phyloP scores from a whole-genome alignment of 1,140 invertebrate genomes.

The Dreissena polymorpha region DNA sequence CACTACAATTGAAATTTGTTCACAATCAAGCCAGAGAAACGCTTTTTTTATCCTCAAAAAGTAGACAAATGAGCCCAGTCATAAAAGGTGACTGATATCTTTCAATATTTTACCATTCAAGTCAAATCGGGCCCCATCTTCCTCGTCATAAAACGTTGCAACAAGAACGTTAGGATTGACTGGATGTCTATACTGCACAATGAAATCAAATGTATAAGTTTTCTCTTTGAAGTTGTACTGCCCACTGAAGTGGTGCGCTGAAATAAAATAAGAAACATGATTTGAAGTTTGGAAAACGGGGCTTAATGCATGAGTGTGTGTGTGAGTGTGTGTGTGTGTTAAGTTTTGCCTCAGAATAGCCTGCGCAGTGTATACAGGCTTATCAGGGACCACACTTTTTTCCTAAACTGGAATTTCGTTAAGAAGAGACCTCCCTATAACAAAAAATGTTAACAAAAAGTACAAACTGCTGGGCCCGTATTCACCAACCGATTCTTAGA shows the following conservation, averaged over 20 bases:
- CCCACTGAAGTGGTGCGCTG: slow-evolving; percentile 32
- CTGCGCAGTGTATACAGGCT: no score
- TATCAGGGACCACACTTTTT: no score
- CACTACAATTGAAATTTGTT: not conserved
- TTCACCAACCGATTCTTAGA: no score
- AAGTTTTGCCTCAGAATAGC: no score
- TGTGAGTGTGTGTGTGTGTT: no score
- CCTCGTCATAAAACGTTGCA: slow-evolving; percentile 18
- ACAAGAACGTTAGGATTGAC: slow-evolving; percentile 1
- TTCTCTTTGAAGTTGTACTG: slow-evolving; percentile 11
- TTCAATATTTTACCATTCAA: slow-evolving; percentile 35
- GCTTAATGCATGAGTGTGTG: no score
- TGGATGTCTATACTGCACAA: slow-evolving; percentile 25
- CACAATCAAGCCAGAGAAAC: not conserved
- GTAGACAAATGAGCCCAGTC: not conserved
- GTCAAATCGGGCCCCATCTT: slow-evolving; percentile 32
- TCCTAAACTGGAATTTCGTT: no score
- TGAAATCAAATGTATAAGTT: slow-evolving; percentile 32
- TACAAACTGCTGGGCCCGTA: no score
- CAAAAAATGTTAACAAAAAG: no score
- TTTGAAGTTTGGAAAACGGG: no score
- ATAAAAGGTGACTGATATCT: not conserved
- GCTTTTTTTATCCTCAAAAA: not conserved
- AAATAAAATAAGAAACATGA: no score
- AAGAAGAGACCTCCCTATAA: no score